These are phyloP conservation scores for Rhamnusium bicolor DNA, from an alignment of 2,888 invertebrate genomes.

Conservation along the genomic window DNA sequence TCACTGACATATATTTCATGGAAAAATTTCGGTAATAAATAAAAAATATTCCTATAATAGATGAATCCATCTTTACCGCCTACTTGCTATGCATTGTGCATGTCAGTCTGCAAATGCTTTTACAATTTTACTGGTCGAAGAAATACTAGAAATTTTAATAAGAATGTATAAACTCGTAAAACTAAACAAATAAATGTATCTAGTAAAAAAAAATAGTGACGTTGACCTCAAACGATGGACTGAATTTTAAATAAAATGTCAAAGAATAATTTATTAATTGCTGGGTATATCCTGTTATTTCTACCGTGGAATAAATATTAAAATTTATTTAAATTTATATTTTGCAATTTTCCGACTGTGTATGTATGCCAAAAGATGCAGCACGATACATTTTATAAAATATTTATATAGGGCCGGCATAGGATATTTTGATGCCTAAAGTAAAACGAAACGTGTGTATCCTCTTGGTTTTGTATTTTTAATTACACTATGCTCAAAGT, in stretches of 20 bases:
- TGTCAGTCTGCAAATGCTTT: not conserved
- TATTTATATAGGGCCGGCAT: not conserved
- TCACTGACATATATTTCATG: not conserved
- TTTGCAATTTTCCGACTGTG: conserved; percentile 36
- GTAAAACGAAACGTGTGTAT: not conserved
- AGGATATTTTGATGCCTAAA: not conserved
- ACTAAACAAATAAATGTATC: conserved; percentile 15
- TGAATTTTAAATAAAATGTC: conserved; percentile 37
- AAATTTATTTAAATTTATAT: conserved; percentile 36
- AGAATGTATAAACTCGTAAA: not conserved
- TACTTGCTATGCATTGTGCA: not conserved
- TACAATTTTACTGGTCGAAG: not conserved
- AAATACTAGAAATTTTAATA: not conserved
- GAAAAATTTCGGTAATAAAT: not conserved
- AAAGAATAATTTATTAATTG: conserved; percentile 37
- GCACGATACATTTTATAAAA: conserved; percentile 5
- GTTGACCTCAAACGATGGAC: conserved; percentile 30
- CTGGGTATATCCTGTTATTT: conserved; percentile 31
- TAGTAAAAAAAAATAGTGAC: conserved; percentile 28
- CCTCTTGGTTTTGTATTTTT: too few species aligned
- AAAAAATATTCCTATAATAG: not conserved
- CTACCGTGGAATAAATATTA: conserved; percentile 41
- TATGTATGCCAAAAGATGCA: conserved; percentile 25
- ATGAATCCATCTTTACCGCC: not conserved
- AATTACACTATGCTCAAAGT: too few species aligned